A percentile compares a stretch with the other conserved stretches of the same genome.
Conservation (phyloP, 2,888 invertebrate species). For the Amiota mariae region DNA sequence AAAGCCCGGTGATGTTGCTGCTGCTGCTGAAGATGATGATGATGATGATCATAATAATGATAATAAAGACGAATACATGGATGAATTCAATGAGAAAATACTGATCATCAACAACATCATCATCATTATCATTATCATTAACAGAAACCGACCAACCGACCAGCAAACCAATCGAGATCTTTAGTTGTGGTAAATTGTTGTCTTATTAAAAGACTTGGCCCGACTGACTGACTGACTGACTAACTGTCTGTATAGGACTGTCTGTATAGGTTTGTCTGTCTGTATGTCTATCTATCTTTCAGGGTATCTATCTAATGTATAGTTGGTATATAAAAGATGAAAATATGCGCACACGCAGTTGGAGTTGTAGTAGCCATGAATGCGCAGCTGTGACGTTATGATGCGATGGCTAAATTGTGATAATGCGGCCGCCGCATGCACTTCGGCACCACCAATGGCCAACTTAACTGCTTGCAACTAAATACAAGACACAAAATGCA, state of each 20-base stretch:
- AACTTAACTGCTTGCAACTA: neutral
- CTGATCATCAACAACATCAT: no score
- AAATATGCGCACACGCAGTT: conserved; percentile 23
- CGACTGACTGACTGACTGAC: neutral
- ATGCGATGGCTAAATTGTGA: conserved; percentile 10
- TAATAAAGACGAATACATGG: neutral
- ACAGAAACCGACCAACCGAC: no score
- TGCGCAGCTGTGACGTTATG: neutral
- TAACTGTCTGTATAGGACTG: neutral
- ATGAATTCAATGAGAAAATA: no score
- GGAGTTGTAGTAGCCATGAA: neutral
- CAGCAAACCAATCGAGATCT: no score
- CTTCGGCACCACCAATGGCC: conserved; percentile 5
- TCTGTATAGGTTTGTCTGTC: neutral
- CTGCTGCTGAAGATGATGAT: conserved; percentile 16
- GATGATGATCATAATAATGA: conserved; percentile 10
- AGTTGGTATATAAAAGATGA: neutral
- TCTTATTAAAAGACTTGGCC: no score
- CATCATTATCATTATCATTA: no score
- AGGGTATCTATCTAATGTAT: conserved; percentile 15
- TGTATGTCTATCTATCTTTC: neutral
- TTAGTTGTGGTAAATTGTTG: no score
- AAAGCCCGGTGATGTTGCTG: neutral
- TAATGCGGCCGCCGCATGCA: conserved; percentile 23
- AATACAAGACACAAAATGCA: neutral